Evolutionary conservation across 2,888 invertebrate species (phyloP).

Genomic region (Ophonus ardosiacus): DNA sequence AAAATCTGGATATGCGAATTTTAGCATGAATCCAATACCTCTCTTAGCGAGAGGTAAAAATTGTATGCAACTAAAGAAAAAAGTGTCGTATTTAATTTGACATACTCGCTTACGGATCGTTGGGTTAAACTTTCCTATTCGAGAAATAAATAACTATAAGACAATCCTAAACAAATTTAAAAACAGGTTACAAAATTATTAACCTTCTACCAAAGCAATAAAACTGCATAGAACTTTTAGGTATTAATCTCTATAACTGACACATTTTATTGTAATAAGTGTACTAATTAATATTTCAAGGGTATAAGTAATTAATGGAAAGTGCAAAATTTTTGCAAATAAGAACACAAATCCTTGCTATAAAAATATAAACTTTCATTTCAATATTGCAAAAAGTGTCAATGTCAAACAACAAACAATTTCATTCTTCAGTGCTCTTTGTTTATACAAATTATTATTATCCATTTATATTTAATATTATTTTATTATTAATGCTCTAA

Average conservation of each 20-base stretch:
- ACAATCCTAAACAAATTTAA: too few relatives aligned
- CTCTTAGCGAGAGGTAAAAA: too few relatives aligned
- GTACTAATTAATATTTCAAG: neutral
- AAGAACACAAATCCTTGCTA: neutral
- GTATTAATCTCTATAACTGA: neutral
- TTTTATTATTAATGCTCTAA: neutral
- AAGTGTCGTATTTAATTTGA: too few relatives aligned
- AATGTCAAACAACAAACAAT: slow-evolving; percentile 1
- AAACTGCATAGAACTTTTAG: too few relatives aligned
- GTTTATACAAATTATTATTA: neutral
- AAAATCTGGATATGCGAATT: too few relatives aligned
- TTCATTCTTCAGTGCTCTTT: neutral
- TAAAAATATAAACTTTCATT: neutral
- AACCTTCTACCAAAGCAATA: too few relatives aligned
- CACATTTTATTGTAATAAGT: neutral
- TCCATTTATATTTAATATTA: neutral
- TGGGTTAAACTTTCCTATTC: too few relatives aligned
- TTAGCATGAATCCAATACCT: too few relatives aligned
- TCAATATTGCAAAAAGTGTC: neutral
- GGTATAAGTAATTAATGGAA: neutral
- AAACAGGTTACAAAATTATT: too few relatives aligned
- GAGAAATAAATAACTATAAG: too few relatives aligned
- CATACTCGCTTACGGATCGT: too few relatives aligned
- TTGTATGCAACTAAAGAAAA: too few relatives aligned
- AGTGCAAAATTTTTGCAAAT: neutral